Evolutionary conservation across 2,113 vertebrate genomes (phyloP).

Genomic region (Mus spicilegus): DNA sequence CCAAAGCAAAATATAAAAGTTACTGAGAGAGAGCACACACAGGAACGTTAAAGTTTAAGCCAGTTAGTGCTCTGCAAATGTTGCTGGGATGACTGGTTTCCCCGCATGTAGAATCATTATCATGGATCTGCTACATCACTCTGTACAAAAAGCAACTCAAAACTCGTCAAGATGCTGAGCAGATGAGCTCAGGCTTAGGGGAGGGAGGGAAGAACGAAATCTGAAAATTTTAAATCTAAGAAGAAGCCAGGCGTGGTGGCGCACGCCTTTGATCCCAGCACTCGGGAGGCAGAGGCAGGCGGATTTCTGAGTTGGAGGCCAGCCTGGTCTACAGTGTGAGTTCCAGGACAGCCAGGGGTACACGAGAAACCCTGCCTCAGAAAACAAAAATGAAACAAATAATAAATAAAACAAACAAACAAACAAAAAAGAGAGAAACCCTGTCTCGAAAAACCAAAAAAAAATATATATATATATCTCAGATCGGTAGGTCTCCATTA

Average conservation of each 20-base stretch:
- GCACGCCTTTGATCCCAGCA: too few relatives aligned
- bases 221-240: neutral
- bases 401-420: too few relatives aligned
- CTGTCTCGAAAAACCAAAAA: too few relatives aligned
- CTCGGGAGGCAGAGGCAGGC: too few relatives aligned
- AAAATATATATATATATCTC: neutral
- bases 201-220: neutral
- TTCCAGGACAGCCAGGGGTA: too few relatives aligned
- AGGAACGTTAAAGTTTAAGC: neutral
- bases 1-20: conserved; percentile 53
- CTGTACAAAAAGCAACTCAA: neutral
- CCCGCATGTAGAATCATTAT: neutral
- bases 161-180: neutral
- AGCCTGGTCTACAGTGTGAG: too few relatives aligned
- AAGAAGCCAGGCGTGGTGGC: neutral
- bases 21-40: neutral
- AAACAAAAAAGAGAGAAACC: too few relatives aligned
- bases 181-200: neutral
- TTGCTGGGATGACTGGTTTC: neutral
- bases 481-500: neutral
- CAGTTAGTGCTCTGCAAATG: neutral
- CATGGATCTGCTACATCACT: neutral
- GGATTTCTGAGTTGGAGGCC: too few relatives aligned
- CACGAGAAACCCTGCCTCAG: too few relatives aligned
- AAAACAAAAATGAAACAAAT: too few relatives aligned